Percentiles rank a stretch among this genome's conserved stretches.
Evolutionary conservation across 2,797 vertebrate genomes (phyloP).

Genomic region (Pelochelys cantorii): DNA sequence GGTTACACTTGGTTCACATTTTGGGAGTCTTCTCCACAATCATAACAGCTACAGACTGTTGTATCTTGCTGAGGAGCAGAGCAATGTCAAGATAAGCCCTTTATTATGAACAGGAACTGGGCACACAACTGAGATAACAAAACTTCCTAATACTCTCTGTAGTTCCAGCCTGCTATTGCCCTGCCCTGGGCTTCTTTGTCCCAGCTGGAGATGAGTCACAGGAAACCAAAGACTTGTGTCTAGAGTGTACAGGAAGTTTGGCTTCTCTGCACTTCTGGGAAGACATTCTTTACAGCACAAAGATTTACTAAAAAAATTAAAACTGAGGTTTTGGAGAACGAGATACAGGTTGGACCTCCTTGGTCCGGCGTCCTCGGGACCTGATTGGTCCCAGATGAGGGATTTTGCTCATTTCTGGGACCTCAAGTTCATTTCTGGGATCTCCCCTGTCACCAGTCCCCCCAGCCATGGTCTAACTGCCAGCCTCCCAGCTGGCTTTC

Average conservation of each 20-base stretch:
- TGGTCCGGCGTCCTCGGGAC: too few relatives aligned
- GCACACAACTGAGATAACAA: neutral
- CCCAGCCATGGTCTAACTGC: too few relatives aligned
- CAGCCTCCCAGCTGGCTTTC: too few relatives aligned
- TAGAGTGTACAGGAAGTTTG: neutral
- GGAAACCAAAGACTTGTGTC: neutral
- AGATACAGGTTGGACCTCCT: neutral
- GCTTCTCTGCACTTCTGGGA: neutral
- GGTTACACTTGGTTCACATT: neutral
- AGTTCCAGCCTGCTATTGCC: neutral
- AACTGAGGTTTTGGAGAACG: neutral
- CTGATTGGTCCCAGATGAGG: too few relatives aligned
- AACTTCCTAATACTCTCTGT: neutral
- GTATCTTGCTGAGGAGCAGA: neutral
- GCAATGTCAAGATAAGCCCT: neutral
- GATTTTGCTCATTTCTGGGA: too few relatives aligned
- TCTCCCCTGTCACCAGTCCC: too few relatives aligned
- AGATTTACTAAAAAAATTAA: neutral
- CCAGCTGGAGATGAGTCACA: neutral
- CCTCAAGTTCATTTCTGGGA: too few relatives aligned
- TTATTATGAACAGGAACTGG: neutral
- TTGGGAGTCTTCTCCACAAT: neutral
- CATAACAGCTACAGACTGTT: neutral
- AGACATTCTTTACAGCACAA: neutral
- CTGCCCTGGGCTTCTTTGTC: neutral